Base-by-base conservation (phyloP, 2,113 vertebrate genomes). In the Dissostichus mawsoni region DNA sequence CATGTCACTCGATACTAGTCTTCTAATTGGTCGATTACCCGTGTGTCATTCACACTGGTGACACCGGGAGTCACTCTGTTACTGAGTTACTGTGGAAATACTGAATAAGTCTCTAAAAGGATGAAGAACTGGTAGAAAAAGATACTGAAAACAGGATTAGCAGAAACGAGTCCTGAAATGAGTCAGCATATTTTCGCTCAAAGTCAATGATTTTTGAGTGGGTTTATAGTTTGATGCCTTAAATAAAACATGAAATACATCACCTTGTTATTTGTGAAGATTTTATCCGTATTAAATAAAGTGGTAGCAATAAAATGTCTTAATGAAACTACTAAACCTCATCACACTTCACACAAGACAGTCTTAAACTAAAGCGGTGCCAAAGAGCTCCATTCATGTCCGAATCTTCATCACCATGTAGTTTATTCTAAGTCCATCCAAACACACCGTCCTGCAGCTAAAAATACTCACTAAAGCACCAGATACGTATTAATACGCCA, bases 1-100 rank as follows among this genome's bases (percentile, higher is more conserved):
- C 20, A 13, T 18, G 69, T 68, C 74, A 87, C 64, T 58, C 11
- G 58, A 86, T 69, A 79, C 65, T 62, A 8, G 53, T 50, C 55
- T 41, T 11, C 78, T 61, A 74, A 84, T 63, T 53, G 50, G 41
- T 44, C 53, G 5, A 41, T 45, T n/a, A n/a, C 14, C 2, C 11
- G 68, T 13, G 59, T 29, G 69, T 57, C 13, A 48, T 11, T 20
- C 69, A 33, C 66, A 48, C 69, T 53, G 1, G 47, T 68, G 65
- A 44, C 17, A 6, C 16, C 0, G 44, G 2, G 3, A 0, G 67
- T 13, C 11, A 71, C 70, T 18, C 44, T 0, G n/a, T 13, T 36
- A 29, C 18, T 1, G 11, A 18, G 58, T 29, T 4, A 17, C 52
- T 8, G 33, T 9, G 14, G 8, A 29, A 3, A 65, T 57, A 25